Evolutionary conservation across 2,797 vertebrate genomes (phyloP).

Genomic region (Danio kyathit): DNA sequence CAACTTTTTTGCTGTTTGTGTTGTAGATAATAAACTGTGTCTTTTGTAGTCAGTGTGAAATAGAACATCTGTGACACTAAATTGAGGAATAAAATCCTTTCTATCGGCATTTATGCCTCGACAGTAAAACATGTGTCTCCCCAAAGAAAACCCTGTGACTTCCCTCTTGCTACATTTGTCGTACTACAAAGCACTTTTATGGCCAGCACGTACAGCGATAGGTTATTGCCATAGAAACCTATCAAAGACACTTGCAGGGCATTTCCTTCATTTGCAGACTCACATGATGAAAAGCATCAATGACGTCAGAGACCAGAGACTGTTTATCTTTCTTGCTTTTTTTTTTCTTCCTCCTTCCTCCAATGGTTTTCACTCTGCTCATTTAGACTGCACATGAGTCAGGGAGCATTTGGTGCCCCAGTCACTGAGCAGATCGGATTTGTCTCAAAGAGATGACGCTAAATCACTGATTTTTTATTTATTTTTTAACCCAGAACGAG

Average conservation of each 20-base stretch:
- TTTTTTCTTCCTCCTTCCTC: conserved; percentile 8
- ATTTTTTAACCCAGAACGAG: background rate
- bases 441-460: conserved; percentile 31
- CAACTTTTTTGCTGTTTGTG: no score
- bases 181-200: conserved; percentile 62
- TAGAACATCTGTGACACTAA: conserved; percentile 71
- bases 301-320: conserved; percentile 73
- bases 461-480: conserved; percentile 41
- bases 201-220: conserved; percentile 63
- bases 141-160: conserved; percentile 62
- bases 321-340: conserved; percentile 65
- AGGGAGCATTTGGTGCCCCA: conserved; percentile 53
- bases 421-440: conserved; percentile 44
- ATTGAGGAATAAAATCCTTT: conserved; percentile 71
- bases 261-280: conserved; percentile 71
- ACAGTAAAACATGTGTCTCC: conserved; percentile 18
- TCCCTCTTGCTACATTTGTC: conserved; percentile 58
- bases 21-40: conserved; percentile 60
- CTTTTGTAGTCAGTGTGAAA: conserved; percentile 69
- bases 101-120: conserved; percentile 62
- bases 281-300: conserved; percentile 50
- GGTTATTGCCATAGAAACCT: conserved; percentile 78
- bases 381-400: conserved; percentile 69
- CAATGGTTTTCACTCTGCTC: conserved; percentile 65
- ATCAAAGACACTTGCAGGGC: conserved; percentile 64